Percentiles rank a stretch among this genome's conserved stretches.
These are phyloP conservation scores for Micrasema minimum DNA, from an alignment of 1,140 invertebrate genomes.

Conservation along the genomic window DNA sequence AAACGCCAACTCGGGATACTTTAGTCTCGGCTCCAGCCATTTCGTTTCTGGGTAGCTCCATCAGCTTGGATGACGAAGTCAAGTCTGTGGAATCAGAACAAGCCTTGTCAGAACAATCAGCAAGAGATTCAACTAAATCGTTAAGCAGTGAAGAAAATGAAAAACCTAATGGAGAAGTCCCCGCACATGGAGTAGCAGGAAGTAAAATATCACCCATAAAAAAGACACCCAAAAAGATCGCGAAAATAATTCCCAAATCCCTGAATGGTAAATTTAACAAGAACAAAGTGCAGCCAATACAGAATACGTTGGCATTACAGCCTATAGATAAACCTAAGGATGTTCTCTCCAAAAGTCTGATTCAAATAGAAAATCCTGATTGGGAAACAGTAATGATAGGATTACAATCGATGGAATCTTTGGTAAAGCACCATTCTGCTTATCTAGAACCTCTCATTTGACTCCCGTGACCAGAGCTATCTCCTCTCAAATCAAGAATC, in stretches of 20 bases:
- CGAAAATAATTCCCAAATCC: conserved; percentile 32
- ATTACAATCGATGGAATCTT: conserved; percentile 76
- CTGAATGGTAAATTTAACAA: conserved; percentile 39
- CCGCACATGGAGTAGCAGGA: conserved; percentile 10
- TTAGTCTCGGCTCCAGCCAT: conserved; percentile 38
- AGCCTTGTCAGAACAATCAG: conserved; percentile 31
- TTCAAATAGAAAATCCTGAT: conserved; percentile 77
- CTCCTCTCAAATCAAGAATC: conserved; percentile 83
- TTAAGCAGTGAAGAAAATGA: conserved; percentile 40
- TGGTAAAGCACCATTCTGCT: conserved; percentile 80
- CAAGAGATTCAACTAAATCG: conserved; percentile 42
- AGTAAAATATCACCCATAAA: conserved; percentile 46
- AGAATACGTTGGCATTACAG: neutral
- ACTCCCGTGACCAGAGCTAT: conserved; percentile 75
- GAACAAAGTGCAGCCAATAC: conserved; percentile 48
- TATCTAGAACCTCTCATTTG: conserved; percentile 71
- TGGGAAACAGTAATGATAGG: conserved; percentile 89
- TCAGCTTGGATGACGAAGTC: conserved; percentile 45
- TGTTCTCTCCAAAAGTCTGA: conserved; percentile 71
- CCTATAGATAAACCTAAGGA: conserved; percentile 71
- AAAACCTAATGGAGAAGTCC: conserved; percentile 18
- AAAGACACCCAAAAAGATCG: conserved; percentile 40
- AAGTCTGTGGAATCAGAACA: conserved; percentile 48
- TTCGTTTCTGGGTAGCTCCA: conserved; percentile 42
- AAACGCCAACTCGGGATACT: neutral